These are phyloP conservation scores for Sarcophaga rosellei DNA, from an alignment of 2,888 invertebrate species.

Conservation along the genomic window DNA sequence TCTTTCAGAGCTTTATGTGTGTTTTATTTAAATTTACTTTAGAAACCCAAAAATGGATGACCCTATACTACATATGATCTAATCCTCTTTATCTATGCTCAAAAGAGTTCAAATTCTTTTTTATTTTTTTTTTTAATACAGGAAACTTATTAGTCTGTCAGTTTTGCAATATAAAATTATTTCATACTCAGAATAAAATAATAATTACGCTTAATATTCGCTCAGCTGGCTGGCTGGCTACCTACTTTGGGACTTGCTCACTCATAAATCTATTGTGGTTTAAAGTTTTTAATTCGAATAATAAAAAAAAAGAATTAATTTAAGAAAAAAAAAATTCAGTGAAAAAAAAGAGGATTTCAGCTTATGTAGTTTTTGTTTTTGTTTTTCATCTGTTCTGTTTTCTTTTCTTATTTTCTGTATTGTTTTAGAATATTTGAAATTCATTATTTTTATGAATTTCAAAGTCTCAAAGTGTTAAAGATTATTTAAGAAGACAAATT, in stretches of 20 bases:
- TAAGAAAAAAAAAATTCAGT: background rate
- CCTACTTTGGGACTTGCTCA: constrained; percentile 2
- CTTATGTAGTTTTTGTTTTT: constrained; percentile 23
- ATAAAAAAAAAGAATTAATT: background rate
- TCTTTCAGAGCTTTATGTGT: no score
- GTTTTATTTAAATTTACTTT: no score
- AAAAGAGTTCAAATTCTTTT: no score
- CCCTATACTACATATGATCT: no score
- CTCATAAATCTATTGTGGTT: background rate
- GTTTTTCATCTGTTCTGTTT: no score
- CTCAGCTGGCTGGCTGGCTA: background rate
- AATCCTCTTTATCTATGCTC: no score
- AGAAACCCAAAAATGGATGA: no score
- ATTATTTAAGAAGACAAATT: constrained; percentile 3
- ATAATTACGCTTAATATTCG: background rate
- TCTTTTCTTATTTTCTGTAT: background rate
- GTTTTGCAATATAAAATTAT: constrained; percentile 9
- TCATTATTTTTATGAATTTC: background rate
- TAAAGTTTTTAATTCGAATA: constrained; percentile 6
- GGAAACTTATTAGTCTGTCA: constrained; percentile 38
- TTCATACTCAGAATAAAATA: background rate
- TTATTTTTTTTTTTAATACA: background rate
- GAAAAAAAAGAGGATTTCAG: constrained; percentile 39
- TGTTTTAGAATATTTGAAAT: constrained; percentile 28
- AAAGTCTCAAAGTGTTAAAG: background rate